phyloP scores from a whole-genome alignment of 2,113 vertebrate species.

The Alosa alosa region DNA sequence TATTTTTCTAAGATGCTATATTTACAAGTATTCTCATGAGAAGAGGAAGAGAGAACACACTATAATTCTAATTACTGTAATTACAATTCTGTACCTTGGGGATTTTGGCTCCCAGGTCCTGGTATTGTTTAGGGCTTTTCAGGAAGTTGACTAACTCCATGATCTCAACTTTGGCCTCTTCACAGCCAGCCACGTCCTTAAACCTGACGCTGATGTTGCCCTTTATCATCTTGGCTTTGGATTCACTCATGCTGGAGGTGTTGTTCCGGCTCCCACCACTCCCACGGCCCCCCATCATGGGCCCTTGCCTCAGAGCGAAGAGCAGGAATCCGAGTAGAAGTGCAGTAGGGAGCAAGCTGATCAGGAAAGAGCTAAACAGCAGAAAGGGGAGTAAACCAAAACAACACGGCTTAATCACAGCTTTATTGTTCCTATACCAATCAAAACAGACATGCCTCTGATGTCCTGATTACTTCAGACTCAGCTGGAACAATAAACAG shows the following conservation, averaged over 20 bases:
- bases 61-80: not conserved
- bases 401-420: not conserved
- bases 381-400: constrained; percentile 8
- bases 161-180: constrained; percentile 68
- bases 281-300: constrained; percentile 49
- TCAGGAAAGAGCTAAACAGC: constrained; percentile 55
- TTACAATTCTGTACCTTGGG: constrained; percentile 57
- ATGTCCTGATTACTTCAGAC: not conserved
- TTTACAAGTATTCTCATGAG: not conserved
- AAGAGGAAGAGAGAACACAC: not conserved
- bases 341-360: constrained; percentile 57
- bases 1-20: not conserved
- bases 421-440: not conserved
- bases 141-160: constrained; percentile 70
- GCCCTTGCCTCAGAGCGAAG: constrained; percentile 51
- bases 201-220: constrained; percentile 52
- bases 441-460: not conserved
- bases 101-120: constrained; percentile 68
- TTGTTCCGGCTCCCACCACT: constrained; percentile 31
- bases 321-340: constrained; percentile 62
- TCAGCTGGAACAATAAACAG: not conserved
- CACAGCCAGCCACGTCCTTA: constrained; percentile 64
- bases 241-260: constrained; percentile 63
- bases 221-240: constrained; percentile 63
- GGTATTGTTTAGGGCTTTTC: constrained; percentile 68